A percentile compares a stretch with the other conserved stretches of the same genome.
These are phyloP conservation scores for Iselma pallidipennis DNA, from an alignment of 2,888 invertebrate species.

Conservation along the genomic window DNA sequence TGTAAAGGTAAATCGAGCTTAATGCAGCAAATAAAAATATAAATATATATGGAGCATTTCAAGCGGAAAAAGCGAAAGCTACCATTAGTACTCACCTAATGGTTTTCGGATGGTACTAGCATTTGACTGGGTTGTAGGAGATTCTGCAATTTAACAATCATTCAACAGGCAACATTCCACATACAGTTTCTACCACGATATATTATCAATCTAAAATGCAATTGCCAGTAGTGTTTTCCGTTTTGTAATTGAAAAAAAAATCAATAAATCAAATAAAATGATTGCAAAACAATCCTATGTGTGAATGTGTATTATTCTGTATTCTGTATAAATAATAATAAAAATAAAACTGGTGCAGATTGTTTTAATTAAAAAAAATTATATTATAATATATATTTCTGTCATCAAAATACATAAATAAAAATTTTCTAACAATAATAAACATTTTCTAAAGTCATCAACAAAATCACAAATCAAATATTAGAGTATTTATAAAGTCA, in stretches of 20 bases:
- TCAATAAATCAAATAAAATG: slow-evolving; percentile 5
- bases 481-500: slow-evolving; percentile 23
- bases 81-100: slow-evolving; percentile 58
- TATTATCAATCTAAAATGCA: slow-evolving; percentile 15
- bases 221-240: not conserved
- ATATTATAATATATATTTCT: slow-evolving; percentile 32
- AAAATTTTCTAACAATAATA: slow-evolving; percentile 28
- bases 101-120: slow-evolving; percentile 60
- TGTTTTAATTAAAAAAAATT: slow-evolving; percentile 15
- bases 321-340: not conserved
- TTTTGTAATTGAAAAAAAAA: slow-evolving; percentile 6
- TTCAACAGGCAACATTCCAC: slow-evolving; percentile 57
- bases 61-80: slow-evolving; percentile 19
- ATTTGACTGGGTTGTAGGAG: slow-evolving; percentile 43
- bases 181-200: slow-evolving; percentile 45
- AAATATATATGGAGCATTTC: not conserved
- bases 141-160: slow-evolving; percentile 55
- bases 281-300: not conserved
- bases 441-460: slow-evolving; percentile 25
- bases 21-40: not conserved
- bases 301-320: not conserved
- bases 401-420: slow-evolving; percentile 45
- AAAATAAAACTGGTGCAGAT: not conserved
- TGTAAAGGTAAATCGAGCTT: not conserved
- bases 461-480: slow-evolving; percentile 41